Evolutionary conservation across 2,888 invertebrate species (phyloP).

Genomic region (Cenopis cana): DNA sequence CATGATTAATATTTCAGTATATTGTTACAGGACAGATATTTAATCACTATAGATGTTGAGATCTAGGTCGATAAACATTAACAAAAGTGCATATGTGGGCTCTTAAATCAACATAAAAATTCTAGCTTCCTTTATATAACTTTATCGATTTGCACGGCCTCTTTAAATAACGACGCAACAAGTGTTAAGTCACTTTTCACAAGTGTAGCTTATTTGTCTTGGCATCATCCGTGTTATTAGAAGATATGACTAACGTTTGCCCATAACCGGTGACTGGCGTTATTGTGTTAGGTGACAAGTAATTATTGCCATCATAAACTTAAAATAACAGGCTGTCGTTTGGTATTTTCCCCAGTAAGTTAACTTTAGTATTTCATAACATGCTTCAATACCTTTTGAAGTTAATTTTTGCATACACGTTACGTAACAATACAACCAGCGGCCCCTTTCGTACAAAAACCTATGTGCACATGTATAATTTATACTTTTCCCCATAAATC

Average conservation of each 20-base stretch:
- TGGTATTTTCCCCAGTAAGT: constrained; percentile 25
- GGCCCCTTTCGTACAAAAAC: constrained; percentile 14
- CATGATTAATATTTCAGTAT: too few species aligned
- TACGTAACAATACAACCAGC: constrained; percentile 21
- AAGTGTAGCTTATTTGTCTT: constrained; percentile 46
- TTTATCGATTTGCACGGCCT: constrained; percentile 14
- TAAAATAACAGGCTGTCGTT: constrained; percentile 28
- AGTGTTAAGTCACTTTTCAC: constrained; percentile 46
- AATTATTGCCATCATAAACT: constrained; percentile 39
- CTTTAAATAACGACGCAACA: constrained; percentile 45
- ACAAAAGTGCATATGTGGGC: too few species aligned
- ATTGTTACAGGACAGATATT: too few species aligned
- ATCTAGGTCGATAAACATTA: too few species aligned
- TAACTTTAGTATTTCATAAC: constrained; percentile 17
- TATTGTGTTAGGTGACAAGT: constrained; percentile 41
- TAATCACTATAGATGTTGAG: too few species aligned
- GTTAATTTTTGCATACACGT: constrained; percentile 25
- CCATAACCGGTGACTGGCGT: constrained; percentile 34
- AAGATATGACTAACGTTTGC: constrained; percentile 48
- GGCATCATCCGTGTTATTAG: constrained; percentile 49
- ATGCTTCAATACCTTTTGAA: constrained; percentile 30
- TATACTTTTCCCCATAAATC: constrained; percentile 17
- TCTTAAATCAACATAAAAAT: constrained; percentile 33
- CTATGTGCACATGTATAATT: constrained; percentile 11
- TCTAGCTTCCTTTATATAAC: constrained; percentile 27